Evolutionary conservation across 2,888 invertebrate species (phyloP).

Genomic region (Allophyes oxyacanthae): DNA sequence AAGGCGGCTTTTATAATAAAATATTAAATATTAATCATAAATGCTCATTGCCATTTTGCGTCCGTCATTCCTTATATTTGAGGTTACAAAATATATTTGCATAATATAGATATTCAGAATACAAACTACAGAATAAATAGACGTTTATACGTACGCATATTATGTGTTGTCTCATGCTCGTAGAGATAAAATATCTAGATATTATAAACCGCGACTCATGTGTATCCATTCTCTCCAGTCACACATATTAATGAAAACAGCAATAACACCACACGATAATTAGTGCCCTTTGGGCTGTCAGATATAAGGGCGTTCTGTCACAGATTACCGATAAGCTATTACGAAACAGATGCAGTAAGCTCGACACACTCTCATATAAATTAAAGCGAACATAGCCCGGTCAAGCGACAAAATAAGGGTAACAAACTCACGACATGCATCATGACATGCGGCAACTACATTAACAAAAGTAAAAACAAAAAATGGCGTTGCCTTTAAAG

Average conservation of each 20-base stretch:
- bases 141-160: conserved; percentile 28
- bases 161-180: conserved; percentile 26
- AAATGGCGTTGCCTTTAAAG: no score
- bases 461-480: no score
- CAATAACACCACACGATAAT: no score
- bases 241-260: not conserved
- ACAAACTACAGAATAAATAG: conserved; percentile 37
- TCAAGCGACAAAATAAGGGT: no score
- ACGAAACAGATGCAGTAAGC: no score
- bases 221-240: conserved; percentile 11
- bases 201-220: conserved; percentile 22
- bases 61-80: conserved; percentile 20
- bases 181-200: conserved; percentile 25
- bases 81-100: conserved; percentile 16
- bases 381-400: no score
- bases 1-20: conserved; percentile 43
- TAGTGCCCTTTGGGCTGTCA: no score
- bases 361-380: no score
- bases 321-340: no score
- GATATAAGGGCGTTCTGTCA: no score
- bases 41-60: conserved; percentile 37
- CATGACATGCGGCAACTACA: no score
- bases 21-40: conserved; percentile 34
- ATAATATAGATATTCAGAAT: conserved; percentile 17
- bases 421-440: no score